Evolutionary conservation across 2,888 invertebrate genomes (phyloP), one percentile per base, ranked within the genome.

Genomic region (Metallyticus violacea): DNA sequence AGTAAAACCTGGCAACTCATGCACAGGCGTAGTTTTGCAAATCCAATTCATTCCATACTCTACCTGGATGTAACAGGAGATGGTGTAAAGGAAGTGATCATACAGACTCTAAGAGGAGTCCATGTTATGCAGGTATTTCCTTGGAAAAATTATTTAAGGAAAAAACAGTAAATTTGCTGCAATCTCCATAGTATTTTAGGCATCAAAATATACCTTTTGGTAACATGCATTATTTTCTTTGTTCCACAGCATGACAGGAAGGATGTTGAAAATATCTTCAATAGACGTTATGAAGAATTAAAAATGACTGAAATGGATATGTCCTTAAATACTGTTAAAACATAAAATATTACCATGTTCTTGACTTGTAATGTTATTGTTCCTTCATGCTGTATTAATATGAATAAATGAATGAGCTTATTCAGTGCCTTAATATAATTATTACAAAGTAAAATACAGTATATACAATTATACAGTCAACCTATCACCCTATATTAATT

Each of bases 111-210:
- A 89, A 93, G 93, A 89, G 95, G 95, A 62, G 92, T 96, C 25
- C 95, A 95, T 89, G 93, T 95, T 89, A 91, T 95, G 90, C 95
- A 95, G 93, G 94, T 94, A 62, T 15, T n/a, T n/a, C n/a, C n/a
- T n/a, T n/a, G n/a, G n/a, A n/a, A n/a, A n/a, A n/a, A n/a, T n/a
- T n/a, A n/a, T n/a, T n/a, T n/a, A n/a, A n/a, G n/a, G n/a, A n/a
- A n/a, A n/a, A n/a, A n/a, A n/a, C n/a, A n/a, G n/a, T n/a, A n/a
- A n/a, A n/a, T n/a, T n/a, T n/a, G n/a, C n/a, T n/a, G n/a, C n/a
- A n/a, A n/a, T n/a, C n/a, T n/a, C n/a, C n/a, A n/a, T n/a, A n/a
- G n/a, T n/a, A n/a, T n/a, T n/a, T n/a, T n/a, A n/a, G n/a, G n/a
- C n/a, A n/a, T n/a, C n/a, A n/a, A n/a, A n/a, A n/a, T n/a, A n/a